Percentiles rank a stretch among this genome's conserved stretches.
These are phyloP conservation scores for Cactoblastis cactorum DNA, from an alignment of 2,888 invertebrate species.

Conservation along the genomic window DNA sequence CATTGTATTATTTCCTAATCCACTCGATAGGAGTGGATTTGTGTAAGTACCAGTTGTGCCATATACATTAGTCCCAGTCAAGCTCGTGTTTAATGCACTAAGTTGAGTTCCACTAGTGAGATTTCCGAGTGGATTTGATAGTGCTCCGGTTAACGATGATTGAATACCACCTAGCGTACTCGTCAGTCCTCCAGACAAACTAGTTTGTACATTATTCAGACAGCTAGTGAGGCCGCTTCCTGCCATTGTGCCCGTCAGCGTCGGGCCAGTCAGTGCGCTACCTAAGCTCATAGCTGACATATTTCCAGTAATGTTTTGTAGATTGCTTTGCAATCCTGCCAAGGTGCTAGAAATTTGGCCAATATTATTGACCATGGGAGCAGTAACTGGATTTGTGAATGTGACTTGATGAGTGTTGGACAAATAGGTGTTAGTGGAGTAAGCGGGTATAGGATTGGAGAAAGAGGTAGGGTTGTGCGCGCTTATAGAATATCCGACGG, in stretches of 20 bases:
- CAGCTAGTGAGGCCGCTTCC: slow-evolving; percentile 68
- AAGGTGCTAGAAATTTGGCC: slow-evolving; percentile 72
- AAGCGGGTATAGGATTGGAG: slow-evolving; percentile 74
- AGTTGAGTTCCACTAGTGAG: slow-evolving; percentile 64
- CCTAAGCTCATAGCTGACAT: slow-evolving; percentile 66
- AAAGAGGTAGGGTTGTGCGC: slow-evolving; percentile 75
- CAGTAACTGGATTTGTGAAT: slow-evolving; percentile 72
- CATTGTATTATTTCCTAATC: slow-evolving; percentile 79
- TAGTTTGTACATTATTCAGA: slow-evolving; percentile 65
- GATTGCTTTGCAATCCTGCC: slow-evolving; percentile 69
- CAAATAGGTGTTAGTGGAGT: slow-evolving; percentile 65
- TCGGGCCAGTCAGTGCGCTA: slow-evolving; percentile 62
- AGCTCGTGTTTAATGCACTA: slow-evolving; percentile 61
- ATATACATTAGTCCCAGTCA: slow-evolving; percentile 57
- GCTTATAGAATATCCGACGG: slow-evolving; percentile 72
- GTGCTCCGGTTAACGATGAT: slow-evolving; percentile 59
- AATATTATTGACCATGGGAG: slow-evolving; percentile 71
- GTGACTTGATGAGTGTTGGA: slow-evolving; percentile 74
- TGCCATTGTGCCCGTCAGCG: slow-evolving; percentile 71
- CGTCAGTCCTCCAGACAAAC: slow-evolving; percentile 62
- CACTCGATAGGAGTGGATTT: slow-evolving; percentile 81
- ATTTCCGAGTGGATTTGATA: slow-evolving; percentile 64
- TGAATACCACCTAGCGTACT: slow-evolving; percentile 66
- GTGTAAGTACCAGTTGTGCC: slow-evolving; percentile 80
- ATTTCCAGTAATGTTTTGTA: slow-evolving; percentile 67